Evolutionary conservation across 2,113 vertebrate species (phyloP).

Genomic region (Coptodon bakossiorum): DNA sequence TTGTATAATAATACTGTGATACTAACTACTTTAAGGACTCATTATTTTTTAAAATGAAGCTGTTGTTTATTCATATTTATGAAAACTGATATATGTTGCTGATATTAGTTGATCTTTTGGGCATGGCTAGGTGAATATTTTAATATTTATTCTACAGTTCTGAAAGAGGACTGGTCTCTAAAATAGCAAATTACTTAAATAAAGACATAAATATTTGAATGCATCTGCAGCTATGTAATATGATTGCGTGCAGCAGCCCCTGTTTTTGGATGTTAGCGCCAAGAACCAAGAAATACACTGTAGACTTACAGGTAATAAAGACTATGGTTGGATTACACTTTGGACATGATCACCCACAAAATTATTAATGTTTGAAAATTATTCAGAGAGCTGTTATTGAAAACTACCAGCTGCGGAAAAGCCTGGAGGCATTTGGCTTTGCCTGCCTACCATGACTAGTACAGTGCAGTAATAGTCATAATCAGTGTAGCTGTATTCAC

Average conservation of each 20-base stretch:
- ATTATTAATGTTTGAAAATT: neutral
- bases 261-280: neutral
- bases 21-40: neutral
- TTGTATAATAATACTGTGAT: neutral
- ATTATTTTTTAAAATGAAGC: neutral
- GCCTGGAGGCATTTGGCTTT: neutral
- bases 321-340: neutral
- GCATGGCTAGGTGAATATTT: neutral
- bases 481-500: conserved; percentile 1
- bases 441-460: neutral
- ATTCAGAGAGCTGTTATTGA: neutral
- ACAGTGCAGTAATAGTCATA: neutral
- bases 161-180: neutral
- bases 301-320: neutral
- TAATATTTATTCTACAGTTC: neutral
- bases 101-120: neutral
- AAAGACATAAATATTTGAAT: neutral
- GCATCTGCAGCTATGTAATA: neutral
- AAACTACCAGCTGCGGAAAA: neutral
- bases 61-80: neutral
- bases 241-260: neutral
- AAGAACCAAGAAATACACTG: neutral
- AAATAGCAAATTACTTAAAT: neutral
- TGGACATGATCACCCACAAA: neutral
- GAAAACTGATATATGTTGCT: neutral